Evolutionary conservation across 2,888 invertebrate species (phyloP).

Genomic region (Drosophila lacicola): DNA sequence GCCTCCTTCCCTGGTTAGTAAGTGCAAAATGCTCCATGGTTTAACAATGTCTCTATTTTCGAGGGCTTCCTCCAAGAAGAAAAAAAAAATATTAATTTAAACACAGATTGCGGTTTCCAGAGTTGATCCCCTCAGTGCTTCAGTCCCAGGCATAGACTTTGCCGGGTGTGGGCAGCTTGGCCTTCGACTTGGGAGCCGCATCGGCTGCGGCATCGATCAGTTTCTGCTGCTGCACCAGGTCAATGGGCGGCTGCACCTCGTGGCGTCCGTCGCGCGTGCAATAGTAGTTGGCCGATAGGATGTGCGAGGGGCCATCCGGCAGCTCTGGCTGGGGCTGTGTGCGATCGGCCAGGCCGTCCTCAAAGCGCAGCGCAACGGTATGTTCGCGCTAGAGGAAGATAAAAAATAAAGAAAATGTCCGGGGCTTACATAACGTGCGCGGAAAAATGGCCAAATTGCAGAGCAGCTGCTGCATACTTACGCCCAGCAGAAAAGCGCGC

Average conservation of each 20-base stretch:
- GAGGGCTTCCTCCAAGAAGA: slow-evolving; percentile 10
- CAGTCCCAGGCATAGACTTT: slow-evolving; percentile 87
- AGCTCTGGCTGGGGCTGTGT: slow-evolving; percentile 93
- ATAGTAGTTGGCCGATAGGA: slow-evolving; percentile 93
- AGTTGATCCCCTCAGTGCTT: neutral
- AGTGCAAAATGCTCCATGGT: slow-evolving; percentile 10
- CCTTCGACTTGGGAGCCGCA: slow-evolving; percentile 59
- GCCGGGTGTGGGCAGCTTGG: slow-evolving; percentile 87
- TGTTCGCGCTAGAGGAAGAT: slow-evolving; percentile 86
- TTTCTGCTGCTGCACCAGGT: slow-evolving; percentile 71
- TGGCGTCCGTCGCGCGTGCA: slow-evolving; percentile 92
- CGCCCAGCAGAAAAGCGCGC: slow-evolving; percentile 89
- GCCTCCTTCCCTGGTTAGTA: slow-evolving; percentile 7
- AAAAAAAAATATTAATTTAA: slow-evolving; percentile 24
- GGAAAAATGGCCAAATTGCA: neutral
- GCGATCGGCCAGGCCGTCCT: slow-evolving; percentile 89
- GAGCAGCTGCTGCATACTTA: slow-evolving; percentile 81
- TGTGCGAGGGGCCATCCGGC: slow-evolving; percentile 93
- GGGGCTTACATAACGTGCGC: slow-evolving; percentile 73
- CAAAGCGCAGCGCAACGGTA: slow-evolving; percentile 88
- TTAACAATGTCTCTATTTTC: slow-evolving; percentile 46
- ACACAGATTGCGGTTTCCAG: slow-evolving; percentile 25
- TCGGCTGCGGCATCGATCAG: slow-evolving; percentile 67
- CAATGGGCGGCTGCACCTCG: slow-evolving; percentile 87
- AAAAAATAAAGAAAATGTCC: slow-evolving; percentile 5